Evolutionary conservation across 2,113 vertebrate species (phyloP), one percentile per base, ranked within the genome.

Genomic region (Puffinus mauretanicus): DNA sequence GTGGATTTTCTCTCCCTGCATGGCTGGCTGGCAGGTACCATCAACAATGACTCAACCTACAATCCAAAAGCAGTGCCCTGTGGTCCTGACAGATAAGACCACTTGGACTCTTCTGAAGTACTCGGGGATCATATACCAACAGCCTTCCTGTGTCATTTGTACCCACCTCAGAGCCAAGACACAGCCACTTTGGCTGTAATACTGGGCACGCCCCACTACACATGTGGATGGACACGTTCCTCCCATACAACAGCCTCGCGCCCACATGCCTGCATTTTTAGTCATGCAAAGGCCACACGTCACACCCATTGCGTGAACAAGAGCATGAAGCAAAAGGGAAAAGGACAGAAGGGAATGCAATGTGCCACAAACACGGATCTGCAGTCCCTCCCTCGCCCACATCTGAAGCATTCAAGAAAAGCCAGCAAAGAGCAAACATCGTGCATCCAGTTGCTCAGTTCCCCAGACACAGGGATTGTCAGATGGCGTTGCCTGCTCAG

Each of bases 371-470:
- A 69, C 38, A 40, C 66, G 16, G 54, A 55, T n/a, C 75, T 61
- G 71, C 88, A 64, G 66, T 76, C 79, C 44, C 61, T 95, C 91
- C 94, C 80, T 88, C 24, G 0, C 86, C 90, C 92, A 88, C 94
- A 93, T 40, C 92, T 90, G 79, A 96, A 34, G 71, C 54, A 15
- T 7, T 88, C 82, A 60, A 69, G 57, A 47, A 79, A 79, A 86
- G 52, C 80, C 54, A 83, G 76, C 60, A 49, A 47, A 92, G 54
- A 73, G 36, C 62, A 87, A 81, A 40, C 34, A 5, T 1, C 2
- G 51, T 58, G 72, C 64, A 46, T 71, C 25, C 5, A 10, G 79
- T 3, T 65, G 66, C 71, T 80, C 66, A 1, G 66, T 0, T 36
- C 30, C 55, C 21, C 67, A 21, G 27, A 8, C 61, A 44, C 13